phyloP scores from a whole-genome alignment of 2,888 invertebrate genomes.

The Maniola hyperantus region DNA sequence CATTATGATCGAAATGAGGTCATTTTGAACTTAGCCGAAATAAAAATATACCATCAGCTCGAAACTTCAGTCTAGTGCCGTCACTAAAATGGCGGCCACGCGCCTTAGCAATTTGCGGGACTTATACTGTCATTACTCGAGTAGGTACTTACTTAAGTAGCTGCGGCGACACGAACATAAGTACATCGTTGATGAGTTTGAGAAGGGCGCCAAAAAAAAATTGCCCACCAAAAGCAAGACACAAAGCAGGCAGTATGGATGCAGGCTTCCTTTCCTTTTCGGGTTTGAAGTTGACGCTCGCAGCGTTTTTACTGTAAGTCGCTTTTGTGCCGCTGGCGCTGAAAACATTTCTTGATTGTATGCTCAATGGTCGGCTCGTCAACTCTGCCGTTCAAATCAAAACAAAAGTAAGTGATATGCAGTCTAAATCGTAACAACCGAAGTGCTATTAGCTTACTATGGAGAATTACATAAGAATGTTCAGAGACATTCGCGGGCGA shows the following conservation, averaged over 20 bases:
- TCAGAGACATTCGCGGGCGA: no score
- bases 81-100: no score
- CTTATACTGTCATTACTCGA: neutral
- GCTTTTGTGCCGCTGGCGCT: conserved; percentile 80
- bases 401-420: no score
- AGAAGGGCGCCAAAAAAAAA: conserved; percentile 93
- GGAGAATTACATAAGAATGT: no score
- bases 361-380: neutral
- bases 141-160: conserved; percentile 87
- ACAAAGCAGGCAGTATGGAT: conserved; percentile 92
- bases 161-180: conserved; percentile 95
- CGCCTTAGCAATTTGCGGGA: no score
- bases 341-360: conserved; percentile 21
- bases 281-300: conserved; percentile 88
- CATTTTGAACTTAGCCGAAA: no score
- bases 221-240: conserved; percentile 93
- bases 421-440: no score
- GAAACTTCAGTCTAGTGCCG: no score
- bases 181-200: conserved; percentile 91
- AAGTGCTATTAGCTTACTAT: no score
- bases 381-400: no score
- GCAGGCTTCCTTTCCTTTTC: conserved; percentile 87
- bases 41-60: no score
- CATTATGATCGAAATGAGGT: no score
- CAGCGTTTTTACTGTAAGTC: conserved; percentile 86